Base-by-base conservation (phyloP, 2,888 invertebrate species). In the Temnothorax ravouxi region DNA sequence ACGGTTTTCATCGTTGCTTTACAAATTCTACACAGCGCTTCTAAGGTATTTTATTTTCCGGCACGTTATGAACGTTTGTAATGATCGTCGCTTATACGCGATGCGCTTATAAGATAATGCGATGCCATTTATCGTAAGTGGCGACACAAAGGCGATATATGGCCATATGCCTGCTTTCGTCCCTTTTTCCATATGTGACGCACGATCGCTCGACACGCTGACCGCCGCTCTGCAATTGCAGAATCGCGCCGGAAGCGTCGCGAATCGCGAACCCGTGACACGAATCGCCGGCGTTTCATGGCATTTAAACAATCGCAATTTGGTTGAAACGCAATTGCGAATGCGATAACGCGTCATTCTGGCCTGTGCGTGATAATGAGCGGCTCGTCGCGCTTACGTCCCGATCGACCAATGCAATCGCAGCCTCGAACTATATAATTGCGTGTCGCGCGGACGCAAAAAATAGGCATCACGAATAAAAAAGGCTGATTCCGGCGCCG, bases 81-180 rank as follows among this genome's bases (percentile, higher is more conserved):
- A 62, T 61, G 11, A 59, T 25, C 25, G 25, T 54, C 34, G 18
- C 25, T 41, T 50, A 44, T 47, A 44, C 34, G 34, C 34, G 34
- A 34, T 34, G 34, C 6, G 41, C 44, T 59, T 38, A 29, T 29
- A 29, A 29, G 9, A 34, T 82, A 84, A 64, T 84, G 56, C 56
- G 64, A 76, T 56, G 29, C 62, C 62, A 82, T 82, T 84, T 56
- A 82, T 25, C 9, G 13, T 52, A 50, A 82, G 50, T 66, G 59
- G 47, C 25, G 41, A 41, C 62, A 21, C 21, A 34, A 41, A 79
- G 15, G 1, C 25, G 25, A 52, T 38, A 52, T 38, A 38, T 38
- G 8, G 13, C 8, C 15, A 66, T 38, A 38, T 38, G 13, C 8
- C 15, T 50, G 13, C 8, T 18, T 50, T 50, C 41, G 21, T n/a